Percentiles rank a stretch among this genome's conserved stretches.
Evolutionary conservation across 2,888 invertebrate genomes (phyloP).

Genomic region (Limenitis camilla): DNA sequence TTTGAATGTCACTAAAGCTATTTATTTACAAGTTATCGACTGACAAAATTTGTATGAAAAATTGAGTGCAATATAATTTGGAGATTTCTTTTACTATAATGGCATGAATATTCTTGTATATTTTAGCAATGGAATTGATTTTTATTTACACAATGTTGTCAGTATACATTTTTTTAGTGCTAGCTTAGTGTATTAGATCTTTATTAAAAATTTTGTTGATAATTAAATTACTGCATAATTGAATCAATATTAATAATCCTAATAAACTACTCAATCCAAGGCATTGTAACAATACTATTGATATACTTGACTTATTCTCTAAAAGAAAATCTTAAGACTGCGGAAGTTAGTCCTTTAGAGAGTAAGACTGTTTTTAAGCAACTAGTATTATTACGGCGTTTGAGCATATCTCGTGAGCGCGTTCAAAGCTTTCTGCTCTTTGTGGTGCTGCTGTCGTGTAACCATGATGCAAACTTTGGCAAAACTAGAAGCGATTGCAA

Average conservation of each 20-base stretch:
- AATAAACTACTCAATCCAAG: conserved; percentile 24
- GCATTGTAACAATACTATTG: conserved; percentile 40
- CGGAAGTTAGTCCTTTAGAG: conserved; percentile 2
- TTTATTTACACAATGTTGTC: too few relatives aligned
- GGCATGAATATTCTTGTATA: too few relatives aligned
- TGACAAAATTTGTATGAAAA: too few relatives aligned
- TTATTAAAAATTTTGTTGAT: conserved; percentile 2
- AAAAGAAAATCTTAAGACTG: neutral
- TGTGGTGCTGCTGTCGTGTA: conserved; percentile 56
- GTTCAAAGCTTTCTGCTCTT: conserved; percentile 50
- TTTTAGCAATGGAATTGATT: too few relatives aligned
- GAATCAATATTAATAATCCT: conserved; percentile 5
- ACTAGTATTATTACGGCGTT: conserved; percentile 35
- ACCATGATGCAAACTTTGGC: conserved; percentile 61
- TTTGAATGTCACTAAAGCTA: neutral
- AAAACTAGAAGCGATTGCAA: conserved; percentile 59
- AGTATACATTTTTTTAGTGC: neutral
- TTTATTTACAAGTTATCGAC: too few relatives aligned
- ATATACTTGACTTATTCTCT: conserved; percentile 11
- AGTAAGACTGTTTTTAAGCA: conserved; percentile 12
- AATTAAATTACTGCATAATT: conserved; percentile 3
- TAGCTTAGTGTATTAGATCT: conserved; percentile 1
- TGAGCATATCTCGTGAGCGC: conserved; percentile 51
- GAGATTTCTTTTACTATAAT: too few relatives aligned
- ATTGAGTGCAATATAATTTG: too few relatives aligned